Conservation (phyloP, 2,888 invertebrate species). For the Mylabris sibirica region DNA sequence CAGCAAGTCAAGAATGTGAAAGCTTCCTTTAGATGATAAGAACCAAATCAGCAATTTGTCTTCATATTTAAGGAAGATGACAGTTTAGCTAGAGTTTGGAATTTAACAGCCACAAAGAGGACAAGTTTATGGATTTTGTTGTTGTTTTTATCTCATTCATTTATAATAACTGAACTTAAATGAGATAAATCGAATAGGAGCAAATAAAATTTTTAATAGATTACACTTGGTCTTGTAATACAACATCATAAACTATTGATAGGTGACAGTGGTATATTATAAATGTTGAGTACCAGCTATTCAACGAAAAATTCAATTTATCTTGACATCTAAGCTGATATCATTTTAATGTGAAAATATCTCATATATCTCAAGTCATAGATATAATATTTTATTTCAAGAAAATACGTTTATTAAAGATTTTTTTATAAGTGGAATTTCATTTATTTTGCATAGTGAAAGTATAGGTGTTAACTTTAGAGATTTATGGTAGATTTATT, state of each 20-base stretch:
- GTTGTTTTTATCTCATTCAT: neutral
- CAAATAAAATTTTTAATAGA: neutral
- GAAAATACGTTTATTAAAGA: neutral
- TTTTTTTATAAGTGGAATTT: neutral
- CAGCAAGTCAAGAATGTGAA: constrained; percentile 7
- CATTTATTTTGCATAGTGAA: neutral
- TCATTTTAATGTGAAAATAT: neutral
- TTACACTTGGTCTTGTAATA: too few species aligned
- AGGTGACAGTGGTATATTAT: neutral
- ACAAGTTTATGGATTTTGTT: neutral
- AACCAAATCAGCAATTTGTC: constrained; percentile 13
- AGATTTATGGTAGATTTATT: neutral
- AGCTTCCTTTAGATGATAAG: constrained; percentile 4
- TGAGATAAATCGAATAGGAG: neutral
- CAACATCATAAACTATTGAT: neutral
- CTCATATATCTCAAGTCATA: neutral
- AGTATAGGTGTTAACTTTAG: neutral
- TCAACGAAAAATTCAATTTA: constrained; percentile 10
- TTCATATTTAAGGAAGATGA: neutral
- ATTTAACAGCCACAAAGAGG: neutral
- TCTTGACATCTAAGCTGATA: constrained; percentile 5
- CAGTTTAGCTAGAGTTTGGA: neutral
- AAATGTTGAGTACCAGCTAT: constrained; percentile 5
- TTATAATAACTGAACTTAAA: neutral
- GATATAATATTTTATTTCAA: neutral